Evolutionary conservation across 2,797 vertebrate genomes (phyloP).

Genomic region (Tiaroga cobitis): DNA sequence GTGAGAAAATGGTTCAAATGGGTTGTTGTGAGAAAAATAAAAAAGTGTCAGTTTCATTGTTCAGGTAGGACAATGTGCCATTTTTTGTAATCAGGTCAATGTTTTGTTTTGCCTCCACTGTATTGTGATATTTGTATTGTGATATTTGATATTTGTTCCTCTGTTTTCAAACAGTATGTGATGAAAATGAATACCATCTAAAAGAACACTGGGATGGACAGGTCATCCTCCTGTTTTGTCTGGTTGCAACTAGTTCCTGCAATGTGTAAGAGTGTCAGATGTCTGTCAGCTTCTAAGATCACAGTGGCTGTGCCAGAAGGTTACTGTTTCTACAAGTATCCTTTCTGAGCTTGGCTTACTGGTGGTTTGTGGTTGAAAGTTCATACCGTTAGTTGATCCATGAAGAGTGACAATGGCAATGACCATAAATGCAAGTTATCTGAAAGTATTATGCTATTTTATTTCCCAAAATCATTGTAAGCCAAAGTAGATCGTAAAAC

Average conservation of each 20-base stretch:
- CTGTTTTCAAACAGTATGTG: neutral
- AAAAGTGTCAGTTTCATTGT: neutral
- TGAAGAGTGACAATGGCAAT: neutral
- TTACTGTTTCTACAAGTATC: constrained; percentile 6
- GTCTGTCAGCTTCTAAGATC: neutral
- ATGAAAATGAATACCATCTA: constrained; percentile 1
- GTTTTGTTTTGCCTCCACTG: neutral
- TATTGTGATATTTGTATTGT: neutral
- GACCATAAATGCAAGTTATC: no score
- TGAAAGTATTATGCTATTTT: no score
- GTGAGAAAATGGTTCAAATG: neutral
- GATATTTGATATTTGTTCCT: no score
- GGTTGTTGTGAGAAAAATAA: neutral
- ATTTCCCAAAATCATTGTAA: neutral
- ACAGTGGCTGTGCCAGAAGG: neutral
- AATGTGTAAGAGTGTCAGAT: neutral
- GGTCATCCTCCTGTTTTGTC: neutral
- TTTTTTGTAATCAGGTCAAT: constrained; percentile 19
- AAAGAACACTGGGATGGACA: neutral
- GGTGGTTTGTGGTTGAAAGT: constrained; percentile 39
- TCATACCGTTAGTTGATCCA: constrained; percentile 35
- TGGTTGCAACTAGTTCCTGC: neutral
- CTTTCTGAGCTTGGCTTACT: constrained; percentile 37
- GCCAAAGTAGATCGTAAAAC: no score
- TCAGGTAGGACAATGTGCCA: neutral